A percentile compares a stretch with the other conserved stretches of the same genome.
Evolutionary conservation across 2,888 invertebrate species (phyloP).

Genomic region (Pandemis cinnamomeana): DNA sequence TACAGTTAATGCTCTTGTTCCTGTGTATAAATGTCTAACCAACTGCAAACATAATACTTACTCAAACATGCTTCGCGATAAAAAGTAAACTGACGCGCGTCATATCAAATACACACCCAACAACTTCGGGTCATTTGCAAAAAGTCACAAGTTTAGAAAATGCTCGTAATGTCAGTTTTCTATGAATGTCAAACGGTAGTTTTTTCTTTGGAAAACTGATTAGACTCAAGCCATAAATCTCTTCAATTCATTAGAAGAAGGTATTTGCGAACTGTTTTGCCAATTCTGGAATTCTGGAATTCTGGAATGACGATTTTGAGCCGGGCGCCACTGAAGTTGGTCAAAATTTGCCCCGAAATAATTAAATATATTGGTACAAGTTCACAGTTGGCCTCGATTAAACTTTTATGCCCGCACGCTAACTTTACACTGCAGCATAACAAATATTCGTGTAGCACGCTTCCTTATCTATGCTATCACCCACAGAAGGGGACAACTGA

Average conservation of each 20-base stretch:
- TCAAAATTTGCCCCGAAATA: neutral
- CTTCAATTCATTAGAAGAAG: too few species aligned
- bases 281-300: too few species aligned
- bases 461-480: conserved; percentile 22
- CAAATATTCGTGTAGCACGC: conserved; percentile 33
- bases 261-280: neutral
- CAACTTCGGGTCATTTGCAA: neutral
- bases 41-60: neutral
- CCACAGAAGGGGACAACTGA: conserved; percentile 8
- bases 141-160: neutral
- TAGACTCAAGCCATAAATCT: too few species aligned
- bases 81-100: neutral
- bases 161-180: too few species aligned
- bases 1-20: neutral
- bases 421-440: conserved; percentile 8
- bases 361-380: neutral
- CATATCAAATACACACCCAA: neutral
- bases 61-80: neutral
- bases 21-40: neutral
- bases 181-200: too few species aligned
- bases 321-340: neutral
- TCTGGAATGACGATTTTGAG: neutral
- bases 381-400: neutral
- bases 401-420: conserved; percentile 17
- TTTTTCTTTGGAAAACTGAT: too few species aligned